Base-by-base conservation (phyloP, 1,140 invertebrate species). In the Drepana arcuata region DNA sequence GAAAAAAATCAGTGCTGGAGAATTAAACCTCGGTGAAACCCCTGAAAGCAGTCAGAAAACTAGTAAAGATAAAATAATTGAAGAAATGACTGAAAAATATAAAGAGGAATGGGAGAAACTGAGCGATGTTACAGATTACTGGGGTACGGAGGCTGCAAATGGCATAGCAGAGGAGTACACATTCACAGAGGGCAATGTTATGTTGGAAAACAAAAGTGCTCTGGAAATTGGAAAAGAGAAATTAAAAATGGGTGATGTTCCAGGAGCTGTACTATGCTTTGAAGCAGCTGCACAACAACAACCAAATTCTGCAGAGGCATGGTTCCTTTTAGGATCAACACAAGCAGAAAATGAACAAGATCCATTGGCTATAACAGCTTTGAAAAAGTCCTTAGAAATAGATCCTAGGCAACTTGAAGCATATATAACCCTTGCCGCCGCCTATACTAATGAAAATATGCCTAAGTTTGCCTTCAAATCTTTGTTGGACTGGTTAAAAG, bases 221-320 rank as follows among this genome's bases (percentile, higher is more conserved):
- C 88, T 98, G 38, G 90, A 92, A 69, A 91, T 95, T 59, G 97
- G 96, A 0, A 90, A 95, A 61, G 86, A 90, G 55, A 91, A 91
- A 63, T 75, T 98, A 34, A 87, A 89, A 61, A 87, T 88, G 46
- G 96, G 96, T 14, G 96, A 99, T 84, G 88, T 99, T 38, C 93
- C 96, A 10, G 94, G 95, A 53, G 97, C 98, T 14, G 96, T 99
- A 1, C 82, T 99, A 2, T 93, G 96, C 60, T 99, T 99, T 84
- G 98, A 99, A 86, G 94, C 95, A 36, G 96, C 96, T 24, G 94
- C 92, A 4, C 92, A 96, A 69, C 91, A 96, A 71, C 85, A 95
- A 41, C 89, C 92, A 2, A 85, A 91, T 18, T 92, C 95, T 71
- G 71, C 88, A 0, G 90, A 96, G 75, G 93, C 93, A 16, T 95